Conservation (phyloP, 2,888 invertebrate genomes). For the Drosophila gaucha region DNA sequence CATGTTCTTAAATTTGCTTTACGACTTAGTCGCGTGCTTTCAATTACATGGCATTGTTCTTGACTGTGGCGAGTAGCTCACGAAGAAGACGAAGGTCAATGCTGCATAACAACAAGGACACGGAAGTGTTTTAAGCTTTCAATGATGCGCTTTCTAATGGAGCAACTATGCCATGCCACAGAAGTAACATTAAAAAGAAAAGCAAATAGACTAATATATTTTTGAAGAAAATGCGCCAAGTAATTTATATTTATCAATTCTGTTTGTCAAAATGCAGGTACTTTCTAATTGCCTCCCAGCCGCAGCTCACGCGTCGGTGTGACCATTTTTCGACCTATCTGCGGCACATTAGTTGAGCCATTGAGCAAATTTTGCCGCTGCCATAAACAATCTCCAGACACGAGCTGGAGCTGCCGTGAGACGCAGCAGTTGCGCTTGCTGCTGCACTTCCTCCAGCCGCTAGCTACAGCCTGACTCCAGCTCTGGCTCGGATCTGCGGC, state of each 20-base stretch:
- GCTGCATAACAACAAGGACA: constrained; percentile 3
- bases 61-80: constrained; percentile 37
- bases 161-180: neutral
- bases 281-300: constrained; percentile 66
- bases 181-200: neutral
- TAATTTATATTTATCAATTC: constrained; percentile 33
- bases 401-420: constrained; percentile 42
- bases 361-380: constrained; percentile 70
- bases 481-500: constrained; percentile 8
- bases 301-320: constrained; percentile 19
- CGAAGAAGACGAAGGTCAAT: constrained; percentile 69
- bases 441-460: constrained; percentile 35
- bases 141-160: constrained; percentile 10
- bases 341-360: constrained; percentile 74
- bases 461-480: constrained; percentile 1
- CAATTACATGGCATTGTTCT: constrained; percentile 74
- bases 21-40: constrained; percentile 69
- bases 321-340: constrained; percentile 54
- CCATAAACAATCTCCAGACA: constrained; percentile 71
- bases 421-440: constrained; percentile 24
- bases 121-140: constrained; percentile 52
- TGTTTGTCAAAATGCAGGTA: constrained; percentile 63
- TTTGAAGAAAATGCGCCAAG: constrained; percentile 9
- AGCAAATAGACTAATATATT: no score
- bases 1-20: constrained; percentile 73